phyloP scores from a whole-genome alignment of 2,113 vertebrate genomes.

The Poecile atricapillus region DNA sequence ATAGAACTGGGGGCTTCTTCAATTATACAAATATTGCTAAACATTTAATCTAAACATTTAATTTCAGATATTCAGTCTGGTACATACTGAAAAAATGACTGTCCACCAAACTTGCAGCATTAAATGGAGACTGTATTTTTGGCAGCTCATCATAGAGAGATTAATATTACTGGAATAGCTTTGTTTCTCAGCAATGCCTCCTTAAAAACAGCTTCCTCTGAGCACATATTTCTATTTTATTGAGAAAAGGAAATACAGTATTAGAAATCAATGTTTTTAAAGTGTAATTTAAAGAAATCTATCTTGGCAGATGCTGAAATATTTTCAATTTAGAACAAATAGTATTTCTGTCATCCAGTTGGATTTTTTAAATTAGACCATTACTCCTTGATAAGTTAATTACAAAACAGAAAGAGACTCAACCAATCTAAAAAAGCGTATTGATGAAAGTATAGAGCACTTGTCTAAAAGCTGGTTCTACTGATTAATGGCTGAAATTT shows the following conservation, averaged over 20 bases:
- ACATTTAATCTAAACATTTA: constrained; percentile 61
- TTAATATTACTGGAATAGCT: constrained; percentile 45
- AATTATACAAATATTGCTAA: constrained; percentile 53
- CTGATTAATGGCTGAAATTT: constrained; percentile 54
- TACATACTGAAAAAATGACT: constrained; percentile 55
- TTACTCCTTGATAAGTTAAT: constrained; percentile 65
- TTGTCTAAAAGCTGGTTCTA: constrained; percentile 26
- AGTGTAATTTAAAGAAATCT: constrained; percentile 63
- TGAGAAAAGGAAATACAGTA: constrained; percentile 39
- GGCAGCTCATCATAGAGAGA: constrained; percentile 19
- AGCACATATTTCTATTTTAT: constrained; percentile 49
- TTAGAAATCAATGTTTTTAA: constrained; percentile 62
- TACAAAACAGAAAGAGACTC: constrained; percentile 50
- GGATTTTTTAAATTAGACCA: constrained; percentile 47
- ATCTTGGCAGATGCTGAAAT: constrained; percentile 60
- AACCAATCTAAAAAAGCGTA: not conserved
- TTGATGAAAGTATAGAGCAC: constrained; percentile 38
- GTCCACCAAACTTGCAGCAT: constrained; percentile 12
- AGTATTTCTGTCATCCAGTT: constrained; percentile 53
- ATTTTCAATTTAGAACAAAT: constrained; percentile 58
- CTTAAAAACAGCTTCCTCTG: constrained; percentile 28
- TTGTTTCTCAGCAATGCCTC: constrained; percentile 16
- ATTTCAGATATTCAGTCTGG: constrained; percentile 54
- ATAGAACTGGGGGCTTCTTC: constrained; percentile 57
- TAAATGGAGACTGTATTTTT: constrained; percentile 46